Percentiles rank a stretch among this genome's conserved stretches.
Evolutionary conservation across 2,113 vertebrate species (phyloP).

Genomic region (Diglossa brunneiventris): DNA sequence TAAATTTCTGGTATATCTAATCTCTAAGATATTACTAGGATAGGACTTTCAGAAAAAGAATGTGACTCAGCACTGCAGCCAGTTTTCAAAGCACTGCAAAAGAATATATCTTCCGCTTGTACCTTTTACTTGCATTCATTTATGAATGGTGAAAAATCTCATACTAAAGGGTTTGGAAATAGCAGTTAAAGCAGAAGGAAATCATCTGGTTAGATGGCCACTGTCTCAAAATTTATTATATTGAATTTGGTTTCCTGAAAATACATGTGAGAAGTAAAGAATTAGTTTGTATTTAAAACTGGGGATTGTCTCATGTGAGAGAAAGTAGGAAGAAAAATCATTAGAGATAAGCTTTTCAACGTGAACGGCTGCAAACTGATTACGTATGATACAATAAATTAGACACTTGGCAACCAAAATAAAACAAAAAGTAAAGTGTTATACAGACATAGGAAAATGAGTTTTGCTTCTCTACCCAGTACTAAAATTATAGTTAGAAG

Average conservation of each 20-base stretch:
- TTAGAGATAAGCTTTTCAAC: background rate
- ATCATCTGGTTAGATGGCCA: background rate
- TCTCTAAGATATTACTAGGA: background rate
- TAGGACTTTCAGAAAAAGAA: background rate
- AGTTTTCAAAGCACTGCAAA: background rate
- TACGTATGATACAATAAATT: background rate
- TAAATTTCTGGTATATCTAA: background rate
- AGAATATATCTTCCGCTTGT: background rate
- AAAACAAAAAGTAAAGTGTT: background rate
- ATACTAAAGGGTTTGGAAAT: background rate
- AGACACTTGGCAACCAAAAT: background rate
- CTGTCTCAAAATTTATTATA: background rate
- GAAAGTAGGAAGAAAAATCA: background rate
- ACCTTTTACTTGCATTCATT: background rate
- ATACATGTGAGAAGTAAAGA: background rate
- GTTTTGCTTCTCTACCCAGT: background rate
- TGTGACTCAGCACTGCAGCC: background rate
- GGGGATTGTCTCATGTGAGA: background rate
- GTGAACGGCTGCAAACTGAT: background rate
- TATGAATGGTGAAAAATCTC: background rate
- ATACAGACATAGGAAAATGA: background rate
- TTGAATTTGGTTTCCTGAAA: background rate
- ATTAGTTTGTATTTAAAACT: background rate
- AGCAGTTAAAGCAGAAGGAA: background rate
- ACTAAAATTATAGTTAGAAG: background rate